Base-by-base conservation (phyloP, 2,113 vertebrate genomes). In the Corvus hawaiiensis region DNA sequence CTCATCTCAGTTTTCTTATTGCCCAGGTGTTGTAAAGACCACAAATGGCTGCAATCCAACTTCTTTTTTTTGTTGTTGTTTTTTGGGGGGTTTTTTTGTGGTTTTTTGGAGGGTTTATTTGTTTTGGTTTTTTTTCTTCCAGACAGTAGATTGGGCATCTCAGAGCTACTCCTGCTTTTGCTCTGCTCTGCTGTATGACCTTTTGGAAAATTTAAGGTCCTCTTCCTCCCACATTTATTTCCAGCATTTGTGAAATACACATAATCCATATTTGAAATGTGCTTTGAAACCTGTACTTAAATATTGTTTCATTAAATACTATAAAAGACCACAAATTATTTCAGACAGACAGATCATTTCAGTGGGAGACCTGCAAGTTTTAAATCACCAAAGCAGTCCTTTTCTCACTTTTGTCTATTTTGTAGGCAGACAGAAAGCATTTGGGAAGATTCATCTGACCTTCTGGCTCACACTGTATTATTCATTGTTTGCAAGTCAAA, bases 1-100 rank as follows among this genome's bases (percentile, higher is more conserved):
- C 75, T 59, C 75, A 59, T 96, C 87, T 91, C 87, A 80, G 67
- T 73, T 95, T 91, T 87, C 95, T 83, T 62, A 91, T 28, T 88
- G 82, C 48, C 59, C 63, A 93, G 79, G 82, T 94, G 87, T 59
- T 89, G 37, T 64, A 82, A 93, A 96, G 81, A 73, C 74, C 71
- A 91, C n/a, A 92, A 55, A 80, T 80, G 78, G 77, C 80, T 89
- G 55, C 28, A 86, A 89, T 76, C 66, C 91, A 91, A 79, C 2
- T 18, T 46, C 2, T 7, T 4, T 26, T 43, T 64, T 5, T 62
- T 16, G 6, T 18, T 44, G 13, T 7, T 24, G 21, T 32, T 11
- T 55, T 54, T 16, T 51, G 22, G 46, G 46, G 8, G 4, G 2
- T 6, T 52, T 28, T n/a, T 56, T n/a, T 17, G 12, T 43, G 5